These are phyloP conservation scores for Zaprionus vittiger DNA, from an alignment of 1,140 invertebrate species.

Conservation along the genomic window DNA sequence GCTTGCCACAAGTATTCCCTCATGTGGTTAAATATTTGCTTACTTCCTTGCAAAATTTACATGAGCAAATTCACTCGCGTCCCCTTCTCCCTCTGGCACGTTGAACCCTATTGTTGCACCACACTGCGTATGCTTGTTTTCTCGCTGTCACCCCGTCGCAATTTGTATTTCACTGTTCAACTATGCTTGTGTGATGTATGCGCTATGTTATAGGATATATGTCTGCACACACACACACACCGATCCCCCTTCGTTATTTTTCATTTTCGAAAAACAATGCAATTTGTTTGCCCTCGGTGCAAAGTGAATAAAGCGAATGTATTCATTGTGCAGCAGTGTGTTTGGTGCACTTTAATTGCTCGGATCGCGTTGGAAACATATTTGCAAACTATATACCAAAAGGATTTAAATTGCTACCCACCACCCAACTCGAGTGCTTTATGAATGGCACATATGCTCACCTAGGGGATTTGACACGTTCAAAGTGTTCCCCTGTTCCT, in stretches of 20 bases:
- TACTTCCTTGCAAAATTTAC: slow-evolving; percentile 50
- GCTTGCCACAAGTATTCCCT: slow-evolving; percentile 23
- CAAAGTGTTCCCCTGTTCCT: background rate
- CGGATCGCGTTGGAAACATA: slow-evolving; percentile 24
- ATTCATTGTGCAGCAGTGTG: slow-evolving; percentile 10
- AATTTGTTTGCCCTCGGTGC: slow-evolving; percentile 14
- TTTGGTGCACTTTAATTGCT: slow-evolving; percentile 35
- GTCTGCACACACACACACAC: background rate
- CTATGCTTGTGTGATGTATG: slow-evolving; percentile 21
- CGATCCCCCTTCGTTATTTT: slow-evolving; percentile 4
- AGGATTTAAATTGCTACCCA: slow-evolving; percentile 22
- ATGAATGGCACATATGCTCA: slow-evolving; percentile 26
- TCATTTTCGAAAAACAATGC: slow-evolving; percentile 6
- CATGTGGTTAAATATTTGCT: slow-evolving; percentile 57
- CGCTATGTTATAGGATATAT: background rate
- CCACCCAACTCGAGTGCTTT: slow-evolving; percentile 29
- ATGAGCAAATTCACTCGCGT: slow-evolving; percentile 24
- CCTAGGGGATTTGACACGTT: slow-evolving; percentile 44
- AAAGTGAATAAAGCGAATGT: slow-evolving; percentile 14
- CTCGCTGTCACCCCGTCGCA: slow-evolving; percentile 5
- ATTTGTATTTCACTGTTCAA: slow-evolving; percentile 20
- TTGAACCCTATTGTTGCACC: background rate
- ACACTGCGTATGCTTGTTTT: slow-evolving; percentile 34
- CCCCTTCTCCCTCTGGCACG: background rate
- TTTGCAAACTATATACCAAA: slow-evolving; percentile 33